These are phyloP conservation scores for Archocentrus centrarchus DNA, from an alignment of 2,113 vertebrate species.

Conservation along the genomic window DNA sequence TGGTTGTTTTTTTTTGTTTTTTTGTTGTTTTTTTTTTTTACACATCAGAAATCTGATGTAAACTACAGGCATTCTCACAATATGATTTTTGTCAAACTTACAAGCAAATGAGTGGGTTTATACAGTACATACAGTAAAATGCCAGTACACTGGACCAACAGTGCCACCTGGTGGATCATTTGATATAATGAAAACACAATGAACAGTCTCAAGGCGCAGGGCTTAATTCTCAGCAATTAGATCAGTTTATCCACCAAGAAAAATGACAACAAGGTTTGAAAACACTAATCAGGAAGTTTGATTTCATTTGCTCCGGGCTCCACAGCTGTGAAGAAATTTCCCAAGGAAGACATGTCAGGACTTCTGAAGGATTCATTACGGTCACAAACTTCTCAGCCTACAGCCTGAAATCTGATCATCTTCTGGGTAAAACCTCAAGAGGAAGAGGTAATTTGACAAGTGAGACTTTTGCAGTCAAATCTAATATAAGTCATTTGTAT, in stretches of 20 bases:
- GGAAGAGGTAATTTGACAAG: not conserved
- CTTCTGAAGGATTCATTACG: not conserved
- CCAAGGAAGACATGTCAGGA: not conserved
- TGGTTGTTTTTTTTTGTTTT: not conserved
- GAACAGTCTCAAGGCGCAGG: not conserved
- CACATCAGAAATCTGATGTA: constrained; percentile 41
- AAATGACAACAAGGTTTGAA: constrained; percentile 17
- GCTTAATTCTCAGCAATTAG: not conserved
- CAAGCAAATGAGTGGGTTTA: not conserved
- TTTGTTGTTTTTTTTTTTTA: not conserved
- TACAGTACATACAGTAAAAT: not conserved
- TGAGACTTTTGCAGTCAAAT: not conserved
- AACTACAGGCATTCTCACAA: constrained; percentile 15
- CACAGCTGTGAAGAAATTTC: not conserved
- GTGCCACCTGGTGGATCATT: constrained; percentile 72
- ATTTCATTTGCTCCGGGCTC: constrained; percentile 23
- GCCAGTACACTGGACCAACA: constrained; percentile 58
- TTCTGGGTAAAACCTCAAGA: not conserved
- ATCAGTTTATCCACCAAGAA: constrained; percentile 1
- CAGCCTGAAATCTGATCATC: not conserved
- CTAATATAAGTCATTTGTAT: not conserved
- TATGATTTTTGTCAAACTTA: constrained; percentile 5
- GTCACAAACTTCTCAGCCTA: not conserved
- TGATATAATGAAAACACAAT: not conserved
- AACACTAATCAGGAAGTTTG: constrained; percentile 11